Percentiles rank a stretch among this genome's conserved stretches.
Conservation (phyloP, 2,797 vertebrate genomes). For the Cyclopterus lumpus region DNA sequence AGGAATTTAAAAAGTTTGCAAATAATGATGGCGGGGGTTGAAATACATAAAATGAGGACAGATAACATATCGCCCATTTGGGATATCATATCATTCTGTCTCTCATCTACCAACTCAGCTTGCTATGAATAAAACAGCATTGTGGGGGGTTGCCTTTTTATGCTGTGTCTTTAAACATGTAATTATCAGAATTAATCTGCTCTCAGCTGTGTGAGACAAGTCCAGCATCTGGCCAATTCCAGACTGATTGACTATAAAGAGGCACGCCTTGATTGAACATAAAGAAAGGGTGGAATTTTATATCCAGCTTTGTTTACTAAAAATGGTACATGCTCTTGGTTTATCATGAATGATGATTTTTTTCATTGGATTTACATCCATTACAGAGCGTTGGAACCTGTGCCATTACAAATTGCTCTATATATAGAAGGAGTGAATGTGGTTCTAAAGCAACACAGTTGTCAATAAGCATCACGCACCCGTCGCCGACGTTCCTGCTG, state of each 20-base stretch:
- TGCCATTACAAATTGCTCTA: constrained; percentile 75
- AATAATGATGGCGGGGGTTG: constrained; percentile 31
- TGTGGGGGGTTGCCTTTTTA: constrained; percentile 8
- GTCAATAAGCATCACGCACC: constrained; percentile 80
- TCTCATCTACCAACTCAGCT: constrained; percentile 43
- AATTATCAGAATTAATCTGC: constrained; percentile 44
- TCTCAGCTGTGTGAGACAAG: constrained; percentile 34
- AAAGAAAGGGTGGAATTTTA: constrained; percentile 68
- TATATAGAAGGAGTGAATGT: constrained; percentile 76
- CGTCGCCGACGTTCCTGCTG: constrained; percentile 63
- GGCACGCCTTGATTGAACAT: constrained; percentile 55
- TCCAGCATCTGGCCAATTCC: constrained; percentile 43
- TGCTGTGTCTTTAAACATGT: constrained; percentile 35
- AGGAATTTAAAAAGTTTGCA: constrained; percentile 21
- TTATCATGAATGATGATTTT: constrained; percentile 42
- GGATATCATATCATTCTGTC: constrained; percentile 38
- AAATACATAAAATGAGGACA: constrained; percentile 30
- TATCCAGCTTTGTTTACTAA: constrained; percentile 56
- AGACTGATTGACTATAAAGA: constrained; percentile 57
- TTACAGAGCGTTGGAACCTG: constrained; percentile 66
- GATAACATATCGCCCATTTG: constrained; percentile 31
- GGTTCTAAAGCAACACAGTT: constrained; percentile 75
- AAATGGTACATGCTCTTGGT: constrained; percentile 53
- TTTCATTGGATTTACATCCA: constrained; percentile 69
- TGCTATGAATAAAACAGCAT: constrained; percentile 33